A percentile compares a stretch with the other conserved stretches of the same genome.
Evolutionary conservation across 2,797 vertebrate species (phyloP).

Genomic region (Chloroceryle amazona): DNA sequence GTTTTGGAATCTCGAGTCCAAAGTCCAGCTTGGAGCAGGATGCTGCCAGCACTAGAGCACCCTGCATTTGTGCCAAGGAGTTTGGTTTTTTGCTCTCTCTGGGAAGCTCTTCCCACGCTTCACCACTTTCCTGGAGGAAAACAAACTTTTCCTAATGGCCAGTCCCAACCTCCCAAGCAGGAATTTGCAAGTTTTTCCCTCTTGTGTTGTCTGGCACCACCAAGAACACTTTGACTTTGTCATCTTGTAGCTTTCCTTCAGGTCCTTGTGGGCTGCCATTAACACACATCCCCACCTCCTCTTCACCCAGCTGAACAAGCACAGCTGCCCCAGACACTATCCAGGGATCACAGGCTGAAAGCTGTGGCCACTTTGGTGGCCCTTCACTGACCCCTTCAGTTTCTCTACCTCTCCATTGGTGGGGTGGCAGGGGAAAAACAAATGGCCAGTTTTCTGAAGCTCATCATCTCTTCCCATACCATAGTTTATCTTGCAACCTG

Average conservation of each 20-base stretch:
- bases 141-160: not conserved
- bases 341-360: not conserved
- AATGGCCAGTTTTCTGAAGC: not conserved
- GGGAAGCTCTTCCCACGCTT: not conserved
- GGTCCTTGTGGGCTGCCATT: not conserved
- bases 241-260: not conserved
- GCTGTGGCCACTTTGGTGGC: fast-evolving
- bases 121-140: not conserved
- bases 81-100: not conserved
- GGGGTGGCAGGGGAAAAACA: not conserved
- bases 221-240: not conserved
- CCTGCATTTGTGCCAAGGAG: fast-evolving
- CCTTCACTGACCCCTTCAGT: not conserved
- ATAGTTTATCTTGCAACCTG: not conserved
- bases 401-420: not conserved
- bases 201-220: not conserved
- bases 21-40: not conserved
- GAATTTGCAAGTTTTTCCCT: not conserved
- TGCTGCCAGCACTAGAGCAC: too few relatives aligned
- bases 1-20: not conserved
- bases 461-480: not conserved
- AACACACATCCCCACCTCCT: not conserved
- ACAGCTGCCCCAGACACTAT: not conserved
- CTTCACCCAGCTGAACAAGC: not conserved
- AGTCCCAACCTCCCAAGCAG: not conserved